Conservation (phyloP, 2,888 invertebrate species). For the Lamproptera curius region DNA sequence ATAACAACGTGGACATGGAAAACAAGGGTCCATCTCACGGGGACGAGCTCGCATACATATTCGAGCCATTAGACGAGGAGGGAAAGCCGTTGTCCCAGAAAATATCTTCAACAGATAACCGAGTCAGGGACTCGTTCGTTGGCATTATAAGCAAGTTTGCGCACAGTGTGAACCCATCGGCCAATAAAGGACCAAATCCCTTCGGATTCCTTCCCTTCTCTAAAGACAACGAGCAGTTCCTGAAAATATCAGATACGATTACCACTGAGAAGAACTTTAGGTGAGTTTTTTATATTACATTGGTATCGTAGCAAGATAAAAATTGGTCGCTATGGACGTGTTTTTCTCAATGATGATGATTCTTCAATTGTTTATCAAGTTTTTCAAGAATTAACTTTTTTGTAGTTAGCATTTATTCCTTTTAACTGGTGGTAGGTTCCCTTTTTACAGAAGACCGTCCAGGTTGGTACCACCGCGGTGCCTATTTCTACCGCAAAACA, state of each 20-base stretch:
- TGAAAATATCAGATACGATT: constrained; percentile 50
- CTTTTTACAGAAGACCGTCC: too few relatives aligned
- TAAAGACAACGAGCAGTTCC: constrained; percentile 48
- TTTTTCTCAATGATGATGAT: too few relatives aligned
- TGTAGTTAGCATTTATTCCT: too few relatives aligned
- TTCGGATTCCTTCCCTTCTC: constrained; percentile 44
- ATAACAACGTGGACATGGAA: constrained; percentile 26
- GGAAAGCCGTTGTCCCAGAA: constrained; percentile 71
- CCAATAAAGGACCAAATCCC: constrained; percentile 28
- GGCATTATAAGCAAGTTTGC: constrained; percentile 83
- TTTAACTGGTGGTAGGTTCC: too few relatives aligned
- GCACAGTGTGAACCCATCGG: constrained; percentile 44
- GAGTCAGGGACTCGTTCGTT: constrained; percentile 82
- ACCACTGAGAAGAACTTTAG: constrained; percentile 59
- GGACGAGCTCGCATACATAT: constrained; percentile 85
- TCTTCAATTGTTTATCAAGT: too few relatives aligned
- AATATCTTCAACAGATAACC: constrained; percentile 75
- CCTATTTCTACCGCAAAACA: too few relatives aligned
- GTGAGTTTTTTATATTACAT: too few relatives aligned
- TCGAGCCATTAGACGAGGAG: constrained; percentile 80
- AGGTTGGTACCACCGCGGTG: too few relatives aligned
- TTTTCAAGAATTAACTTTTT: too few relatives aligned
- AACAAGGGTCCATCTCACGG: constrained; percentile 79
- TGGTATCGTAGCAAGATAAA: too few relatives aligned
- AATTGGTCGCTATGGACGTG: too few relatives aligned